phyloP scores from a whole-genome alignment of 1,140 invertebrate genomes.

The Lordiphosa collinella region DNA sequence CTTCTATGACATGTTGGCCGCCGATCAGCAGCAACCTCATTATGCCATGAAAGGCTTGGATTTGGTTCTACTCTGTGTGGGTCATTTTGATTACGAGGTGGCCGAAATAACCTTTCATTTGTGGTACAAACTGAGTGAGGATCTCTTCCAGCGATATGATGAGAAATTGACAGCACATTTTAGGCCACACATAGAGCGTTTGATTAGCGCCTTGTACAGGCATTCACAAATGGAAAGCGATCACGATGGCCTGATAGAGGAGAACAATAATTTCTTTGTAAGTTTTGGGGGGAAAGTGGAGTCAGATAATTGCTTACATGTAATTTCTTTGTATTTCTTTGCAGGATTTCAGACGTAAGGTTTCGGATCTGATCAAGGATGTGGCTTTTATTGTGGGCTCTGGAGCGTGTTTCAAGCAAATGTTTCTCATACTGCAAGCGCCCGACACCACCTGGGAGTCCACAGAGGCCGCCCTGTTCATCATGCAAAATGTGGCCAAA shows the following conservation, averaged over 20 bases:
- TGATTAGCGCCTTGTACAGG: conserved; percentile 90
- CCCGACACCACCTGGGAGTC: conserved; percentile 91
- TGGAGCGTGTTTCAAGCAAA: conserved; percentile 93
- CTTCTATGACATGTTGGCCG: conserved; percentile 88
- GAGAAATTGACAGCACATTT: conserved; percentile 89
- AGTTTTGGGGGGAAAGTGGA: conserved; percentile 6
- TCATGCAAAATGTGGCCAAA: conserved; percentile 97
- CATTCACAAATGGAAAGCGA: conserved; percentile 96
- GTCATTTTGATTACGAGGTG: conserved; percentile 98
- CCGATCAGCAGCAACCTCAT: conserved; percentile 82
- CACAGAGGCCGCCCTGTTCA: conserved; percentile 95
- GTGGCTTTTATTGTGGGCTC: conserved; percentile 98
- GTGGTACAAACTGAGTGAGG: conserved; percentile 97
- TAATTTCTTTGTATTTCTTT: conserved; percentile 53
- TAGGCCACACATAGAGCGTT: conserved; percentile 93
- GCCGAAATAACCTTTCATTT: conserved; percentile 98
- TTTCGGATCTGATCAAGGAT: conserved; percentile 96
- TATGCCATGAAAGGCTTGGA: conserved; percentile 94
- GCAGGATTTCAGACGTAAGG: conserved; percentile 93
- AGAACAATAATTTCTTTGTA: conserved; percentile 88
- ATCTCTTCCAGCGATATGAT: conserved; percentile 93
- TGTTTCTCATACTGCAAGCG: conserved; percentile 87
- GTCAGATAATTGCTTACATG: neutral
- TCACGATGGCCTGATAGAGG: conserved; percentile 93
- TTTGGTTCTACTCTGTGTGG: conserved; percentile 93